Conservation (phyloP, 1,140 invertebrate species). For the Halictus rubicundus region DNA sequence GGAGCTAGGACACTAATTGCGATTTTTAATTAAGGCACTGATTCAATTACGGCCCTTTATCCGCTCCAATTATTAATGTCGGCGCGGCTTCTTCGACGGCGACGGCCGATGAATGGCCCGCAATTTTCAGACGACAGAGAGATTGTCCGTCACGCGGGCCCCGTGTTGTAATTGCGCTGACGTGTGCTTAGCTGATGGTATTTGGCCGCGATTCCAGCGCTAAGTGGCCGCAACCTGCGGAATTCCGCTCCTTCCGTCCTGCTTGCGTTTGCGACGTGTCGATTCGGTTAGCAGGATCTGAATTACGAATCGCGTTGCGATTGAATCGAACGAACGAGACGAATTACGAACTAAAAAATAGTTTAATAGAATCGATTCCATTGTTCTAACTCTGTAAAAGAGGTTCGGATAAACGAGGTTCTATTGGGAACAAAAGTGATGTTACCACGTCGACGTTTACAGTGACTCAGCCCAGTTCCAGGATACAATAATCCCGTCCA, state of each 20-base stretch:
- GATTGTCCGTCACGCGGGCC: constrained; percentile 21
- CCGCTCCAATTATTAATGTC: constrained; percentile 65
- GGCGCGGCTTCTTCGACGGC: constrained; percentile 21
- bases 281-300: too few relatives aligned
- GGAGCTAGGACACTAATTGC: constrained; percentile 67
- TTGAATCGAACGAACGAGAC: too few relatives aligned
- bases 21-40: constrained; percentile 71
- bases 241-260: not conserved
- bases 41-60: constrained; percentile 62
- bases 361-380: too few relatives aligned
- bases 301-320: too few relatives aligned
- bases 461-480: not conserved
- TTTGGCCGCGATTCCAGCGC: constrained; percentile 21
- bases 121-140: constrained; percentile 45
- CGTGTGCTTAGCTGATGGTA: constrained; percentile 45
- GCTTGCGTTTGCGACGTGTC: too few relatives aligned
- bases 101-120: constrained; percentile 57
- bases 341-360: too few relatives aligned
- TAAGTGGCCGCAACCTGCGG: constrained; percentile 21
- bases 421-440: too few relatives aligned
- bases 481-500: constrained; percentile 11
- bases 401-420: too few relatives aligned
- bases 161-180: constrained; percentile 23
- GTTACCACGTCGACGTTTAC: too few relatives aligned
- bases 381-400: too few relatives aligned